These are phyloP conservation scores for Masticophis lateralis DNA, from an alignment of 2,797 vertebrate genomes.

Conservation along the genomic window DNA sequence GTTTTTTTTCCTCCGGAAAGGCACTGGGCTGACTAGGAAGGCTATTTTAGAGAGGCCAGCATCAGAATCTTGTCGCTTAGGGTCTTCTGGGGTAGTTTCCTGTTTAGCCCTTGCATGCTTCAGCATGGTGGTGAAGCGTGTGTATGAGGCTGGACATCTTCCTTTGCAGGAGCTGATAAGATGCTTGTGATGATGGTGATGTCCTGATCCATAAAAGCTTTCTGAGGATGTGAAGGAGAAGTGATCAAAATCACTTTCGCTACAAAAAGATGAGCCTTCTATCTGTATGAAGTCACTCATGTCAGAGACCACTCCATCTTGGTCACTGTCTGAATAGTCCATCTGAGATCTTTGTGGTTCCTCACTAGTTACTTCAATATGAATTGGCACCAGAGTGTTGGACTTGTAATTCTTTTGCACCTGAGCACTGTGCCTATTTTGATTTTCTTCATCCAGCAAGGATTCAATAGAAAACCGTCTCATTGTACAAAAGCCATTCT, in stretches of 20 bases:
- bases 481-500: slow-evolving; percentile 82
- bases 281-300: slow-evolving; percentile 94
- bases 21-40: slow-evolving; percentile 97
- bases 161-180: slow-evolving; percentile 96
- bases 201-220: slow-evolving; percentile 87
- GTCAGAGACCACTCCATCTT: slow-evolving; percentile 89
- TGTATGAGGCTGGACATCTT: slow-evolving; percentile 93
- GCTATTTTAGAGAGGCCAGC: slow-evolving; percentile 93
- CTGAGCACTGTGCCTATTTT: slow-evolving; percentile 79
- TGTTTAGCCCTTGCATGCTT: slow-evolving; percentile 91
- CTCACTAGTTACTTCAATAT: slow-evolving; percentile 80
- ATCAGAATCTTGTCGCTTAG: slow-evolving; percentile 76
- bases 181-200: slow-evolving; percentile 87
- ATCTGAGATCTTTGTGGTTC: slow-evolving; percentile 63
- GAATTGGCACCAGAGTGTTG: slow-evolving; percentile 76
- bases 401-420: slow-evolving; percentile 71
- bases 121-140: slow-evolving; percentile 95
- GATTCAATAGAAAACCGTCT: slow-evolving; percentile 95
- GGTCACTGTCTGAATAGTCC: slow-evolving; percentile 93
- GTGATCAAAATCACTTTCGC: slow-evolving; percentile 97
- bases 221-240: slow-evolving; percentile 97
- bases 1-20: slow-evolving; percentile 96
- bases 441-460: slow-evolving; percentile 87
- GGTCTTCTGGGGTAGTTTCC: slow-evolving; percentile 72
- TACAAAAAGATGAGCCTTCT: slow-evolving; percentile 96